Evolutionary conservation across 92 coral and sea anemone species (phyloP).

Genomic region (Porites lobata): DNA sequence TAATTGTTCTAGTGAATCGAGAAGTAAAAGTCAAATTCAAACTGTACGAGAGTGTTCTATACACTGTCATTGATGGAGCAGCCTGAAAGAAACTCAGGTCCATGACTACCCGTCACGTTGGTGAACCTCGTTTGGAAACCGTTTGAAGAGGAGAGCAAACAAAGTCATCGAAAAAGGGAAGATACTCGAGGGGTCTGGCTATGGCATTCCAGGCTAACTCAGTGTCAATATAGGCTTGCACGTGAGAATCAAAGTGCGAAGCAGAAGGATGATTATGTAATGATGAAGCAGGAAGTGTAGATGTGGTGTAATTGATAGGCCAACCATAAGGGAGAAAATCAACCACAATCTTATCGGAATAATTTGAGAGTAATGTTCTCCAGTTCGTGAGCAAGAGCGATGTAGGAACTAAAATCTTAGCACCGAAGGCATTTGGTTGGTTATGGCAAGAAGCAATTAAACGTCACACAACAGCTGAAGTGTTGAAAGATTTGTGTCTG

Average conservation of each 20-base stretch:
- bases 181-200: slow-evolving; percentile 27
- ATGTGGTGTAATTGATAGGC: too few species aligned
- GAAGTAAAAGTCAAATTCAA: too few species aligned
- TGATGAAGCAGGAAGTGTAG: too few species aligned
- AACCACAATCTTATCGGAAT: slow-evolving; percentile 12
- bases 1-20: too few species aligned
- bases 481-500: too few species aligned
- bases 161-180: slow-evolving; percentile 28
- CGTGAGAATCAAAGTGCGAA: background rate
- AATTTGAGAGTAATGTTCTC: background rate
- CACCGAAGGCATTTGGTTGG: background rate
- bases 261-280: slow-evolving; percentile 52
- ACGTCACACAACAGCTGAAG: too few species aligned
- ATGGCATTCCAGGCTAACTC: background rate
- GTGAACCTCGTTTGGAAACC: slow-evolving; percentile 44
- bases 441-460: background rate
- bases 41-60: too few species aligned
- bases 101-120: slow-evolving; percentile 44
- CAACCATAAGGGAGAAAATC: too few species aligned
- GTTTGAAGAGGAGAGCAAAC: slow-evolving; percentile 54
- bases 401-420: background rate
- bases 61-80: slow-evolving; percentile 38
- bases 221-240: too few species aligned
- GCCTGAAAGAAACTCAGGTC: slow-evolving; percentile 53
- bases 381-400: background rate